Percentiles rank a stretch among this genome's conserved stretches.
Evolutionary conservation across 2,888 invertebrate species (phyloP).

Genomic region (Chaitophorus viminalis): DNA sequence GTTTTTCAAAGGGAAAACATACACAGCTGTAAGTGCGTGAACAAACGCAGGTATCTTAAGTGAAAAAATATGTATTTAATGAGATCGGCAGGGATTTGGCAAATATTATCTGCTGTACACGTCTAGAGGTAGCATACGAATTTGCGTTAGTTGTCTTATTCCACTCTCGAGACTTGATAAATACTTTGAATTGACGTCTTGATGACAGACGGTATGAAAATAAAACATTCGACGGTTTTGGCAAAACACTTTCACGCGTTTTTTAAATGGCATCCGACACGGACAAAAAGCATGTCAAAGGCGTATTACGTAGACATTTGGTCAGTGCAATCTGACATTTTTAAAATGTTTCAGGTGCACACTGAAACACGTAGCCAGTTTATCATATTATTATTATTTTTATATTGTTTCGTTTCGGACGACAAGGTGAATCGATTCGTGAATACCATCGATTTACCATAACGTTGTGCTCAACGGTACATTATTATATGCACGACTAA

Average conservation of each 20-base stretch:
- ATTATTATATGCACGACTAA: no score
- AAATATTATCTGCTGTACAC: not conserved
- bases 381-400: not conserved
- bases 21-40: not conserved
- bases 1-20: not conserved
- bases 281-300: slow-evolving; percentile 3
- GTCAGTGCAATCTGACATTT: not conserved
- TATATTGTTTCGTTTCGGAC: no score
- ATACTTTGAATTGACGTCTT: not conserved
- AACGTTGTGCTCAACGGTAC: no score
- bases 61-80: not conserved
- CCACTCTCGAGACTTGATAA: not conserved
- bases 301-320: not conserved
- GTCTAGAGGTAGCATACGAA: not conserved
- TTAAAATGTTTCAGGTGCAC: not conserved
- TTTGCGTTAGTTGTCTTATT: not conserved
- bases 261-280: not conserved
- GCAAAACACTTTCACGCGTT: not conserved
- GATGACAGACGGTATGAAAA: slow-evolving; percentile 47
- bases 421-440: no score
- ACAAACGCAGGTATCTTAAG: no score
- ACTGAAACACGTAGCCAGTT: not conserved
- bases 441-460: not conserved
- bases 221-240: slow-evolving; percentile 18
- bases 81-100: not conserved